Evolutionary conservation across 2,797 vertebrate genomes (phyloP).

Genomic region (Pteronotus mesoamericanus): DNA sequence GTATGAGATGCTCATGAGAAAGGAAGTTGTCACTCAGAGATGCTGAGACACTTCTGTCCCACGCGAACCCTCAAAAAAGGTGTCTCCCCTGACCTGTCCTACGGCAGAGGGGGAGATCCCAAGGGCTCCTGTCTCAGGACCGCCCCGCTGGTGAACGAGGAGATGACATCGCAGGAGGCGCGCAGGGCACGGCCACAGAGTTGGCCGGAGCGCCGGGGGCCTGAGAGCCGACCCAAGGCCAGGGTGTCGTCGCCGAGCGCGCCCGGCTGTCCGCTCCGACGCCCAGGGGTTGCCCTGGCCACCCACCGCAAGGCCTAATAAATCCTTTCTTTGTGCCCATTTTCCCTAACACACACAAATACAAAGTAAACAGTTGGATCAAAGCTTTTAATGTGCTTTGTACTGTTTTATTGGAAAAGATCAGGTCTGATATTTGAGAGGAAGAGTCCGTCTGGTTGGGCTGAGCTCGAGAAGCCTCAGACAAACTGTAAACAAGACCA

Average conservation of each 20-base stretch:
- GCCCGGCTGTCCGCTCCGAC: background rate
- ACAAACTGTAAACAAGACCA: slow-evolving; percentile 67
- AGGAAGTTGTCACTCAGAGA: background rate
- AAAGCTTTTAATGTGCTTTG: slow-evolving; percentile 74
- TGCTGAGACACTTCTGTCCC: background rate
- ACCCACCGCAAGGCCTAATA: slow-evolving; percentile 69
- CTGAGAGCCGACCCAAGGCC: background rate
- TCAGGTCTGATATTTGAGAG: slow-evolving; percentile 74
- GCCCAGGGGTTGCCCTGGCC: slow-evolving; percentile 51
- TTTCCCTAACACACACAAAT: slow-evolving; percentile 71
- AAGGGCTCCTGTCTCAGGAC: background rate
- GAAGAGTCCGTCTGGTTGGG: slow-evolving; percentile 70
- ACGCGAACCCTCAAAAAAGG: background rate
- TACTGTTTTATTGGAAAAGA: slow-evolving; percentile 77
- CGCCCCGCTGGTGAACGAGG: background rate
- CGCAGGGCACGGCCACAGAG: background rate
- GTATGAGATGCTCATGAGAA: background rate
- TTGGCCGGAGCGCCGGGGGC: background rate
- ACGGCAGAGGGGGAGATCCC: background rate
- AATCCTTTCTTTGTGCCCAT: slow-evolving; percentile 73
- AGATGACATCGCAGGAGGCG: background rate
- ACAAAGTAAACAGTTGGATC: slow-evolving; percentile 73
- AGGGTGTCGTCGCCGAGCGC: background rate
- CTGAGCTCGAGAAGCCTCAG: slow-evolving; percentile 66
- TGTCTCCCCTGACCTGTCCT: background rate